Conservation (phyloP, 1,140 invertebrate genomes). For the Cotesia glomerata region DNA sequence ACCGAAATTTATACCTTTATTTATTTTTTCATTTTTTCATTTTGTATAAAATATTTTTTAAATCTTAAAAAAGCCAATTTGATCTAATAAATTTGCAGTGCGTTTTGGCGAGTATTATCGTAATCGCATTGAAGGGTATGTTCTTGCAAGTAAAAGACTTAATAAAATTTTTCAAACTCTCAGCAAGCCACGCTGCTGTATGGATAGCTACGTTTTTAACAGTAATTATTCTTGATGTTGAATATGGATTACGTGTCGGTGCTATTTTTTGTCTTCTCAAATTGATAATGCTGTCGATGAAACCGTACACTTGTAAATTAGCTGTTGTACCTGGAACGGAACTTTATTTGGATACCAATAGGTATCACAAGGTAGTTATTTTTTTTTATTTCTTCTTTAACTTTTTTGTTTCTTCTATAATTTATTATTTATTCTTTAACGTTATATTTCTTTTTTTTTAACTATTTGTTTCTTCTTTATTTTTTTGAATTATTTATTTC, state of each 20-base stretch:
- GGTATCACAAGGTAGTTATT: slow-evolving; percentile 71
- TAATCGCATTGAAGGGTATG: slow-evolving; percentile 90
- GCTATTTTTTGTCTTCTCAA: slow-evolving; percentile 75
- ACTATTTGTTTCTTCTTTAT: not conserved
- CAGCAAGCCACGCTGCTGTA: slow-evolving; percentile 81
- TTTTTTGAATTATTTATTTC: not conserved
- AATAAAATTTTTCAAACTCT: slow-evolving; percentile 75
- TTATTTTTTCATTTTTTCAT: too few species aligned
- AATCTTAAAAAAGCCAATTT: too few species aligned
- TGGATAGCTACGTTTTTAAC: slow-evolving; percentile 84
- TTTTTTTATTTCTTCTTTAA: slow-evolving; percentile 40
- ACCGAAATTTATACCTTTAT: too few species aligned
- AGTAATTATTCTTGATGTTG: slow-evolving; percentile 85
- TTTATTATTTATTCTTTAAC: too few species aligned
- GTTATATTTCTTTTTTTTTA: not conserved
- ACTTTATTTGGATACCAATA: slow-evolving; percentile 75
- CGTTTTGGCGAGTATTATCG: slow-evolving; percentile 87
- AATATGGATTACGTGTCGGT: slow-evolving; percentile 78
- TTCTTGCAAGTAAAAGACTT: slow-evolving; percentile 82
- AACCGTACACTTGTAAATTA: slow-evolving; percentile 70
- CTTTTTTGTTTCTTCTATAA: slow-evolving; percentile 15
- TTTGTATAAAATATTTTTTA: too few species aligned
- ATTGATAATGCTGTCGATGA: slow-evolving; percentile 70
- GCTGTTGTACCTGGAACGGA: slow-evolving; percentile 76
- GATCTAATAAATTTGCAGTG: slow-evolving; percentile 70